phyloP scores from a whole-genome alignment of 53 echinoderm and acorn worm genomes.

The Temnopleurus reevesii region DNA sequence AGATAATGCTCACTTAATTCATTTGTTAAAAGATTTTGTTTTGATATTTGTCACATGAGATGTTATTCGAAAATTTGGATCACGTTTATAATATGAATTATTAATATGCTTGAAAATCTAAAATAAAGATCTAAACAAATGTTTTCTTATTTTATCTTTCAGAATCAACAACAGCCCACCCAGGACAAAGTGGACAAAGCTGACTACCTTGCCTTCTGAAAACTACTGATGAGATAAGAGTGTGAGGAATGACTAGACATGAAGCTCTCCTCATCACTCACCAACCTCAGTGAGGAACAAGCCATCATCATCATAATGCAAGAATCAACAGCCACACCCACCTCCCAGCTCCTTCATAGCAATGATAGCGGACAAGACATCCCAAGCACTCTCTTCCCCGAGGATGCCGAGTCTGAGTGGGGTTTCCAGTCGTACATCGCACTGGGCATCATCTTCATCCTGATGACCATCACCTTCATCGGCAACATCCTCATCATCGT shows the following conservation, averaged over 20 bases:
- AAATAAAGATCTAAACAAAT: background rate
- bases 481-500: constrained; percentile 79
- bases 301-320: constrained; percentile 53
- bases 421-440: constrained; percentile 56
- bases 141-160: background rate
- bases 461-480: constrained; percentile 67
- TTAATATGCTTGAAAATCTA: too few relatives aligned
- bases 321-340: constrained; percentile 39
- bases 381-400: background rate
- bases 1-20: too few relatives aligned
- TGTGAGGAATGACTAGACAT: constrained; percentile 35
- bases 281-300: constrained; percentile 31
- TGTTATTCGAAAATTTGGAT: too few relatives aligned
- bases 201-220: background rate
- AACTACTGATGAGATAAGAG: background rate
- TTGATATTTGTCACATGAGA: too few relatives aligned
- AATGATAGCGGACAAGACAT: background rate
- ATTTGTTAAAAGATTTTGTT: too few relatives aligned
- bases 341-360: background rate
- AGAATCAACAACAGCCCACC: background rate
- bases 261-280: constrained; percentile 38
- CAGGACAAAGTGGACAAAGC: background rate
- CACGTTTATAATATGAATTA: too few relatives aligned
- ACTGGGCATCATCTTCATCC: constrained; percentile 59
- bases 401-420: constrained; percentile 45